Evolutionary conservation across 2,888 invertebrate species (phyloP).

Genomic region (Brachynemurus nebulosus): DNA sequence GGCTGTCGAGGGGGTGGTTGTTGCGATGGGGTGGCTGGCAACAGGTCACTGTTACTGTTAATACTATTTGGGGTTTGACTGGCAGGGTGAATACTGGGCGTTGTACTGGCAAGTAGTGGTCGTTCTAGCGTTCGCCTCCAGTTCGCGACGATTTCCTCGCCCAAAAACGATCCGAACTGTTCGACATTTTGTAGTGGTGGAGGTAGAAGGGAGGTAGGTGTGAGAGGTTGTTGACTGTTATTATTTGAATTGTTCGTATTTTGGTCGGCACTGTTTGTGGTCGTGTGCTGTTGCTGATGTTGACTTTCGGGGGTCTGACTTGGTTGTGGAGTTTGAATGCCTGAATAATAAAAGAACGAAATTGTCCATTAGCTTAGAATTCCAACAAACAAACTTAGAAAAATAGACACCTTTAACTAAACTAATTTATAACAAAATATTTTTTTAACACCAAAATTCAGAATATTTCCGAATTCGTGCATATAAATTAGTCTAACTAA

Average conservation of each 20-base stretch:
- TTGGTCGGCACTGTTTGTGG: slow-evolving; percentile 3
- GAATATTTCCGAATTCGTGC: no score
- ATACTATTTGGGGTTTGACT: neutral
- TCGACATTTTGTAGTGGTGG: slow-evolving; percentile 51
- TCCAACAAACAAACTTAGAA: no score
- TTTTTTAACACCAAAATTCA: no score
- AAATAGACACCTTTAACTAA: no score
- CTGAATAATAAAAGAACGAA: slow-evolving; percentile 4
- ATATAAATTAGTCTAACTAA: no score
- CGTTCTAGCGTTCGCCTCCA: slow-evolving; percentile 59
- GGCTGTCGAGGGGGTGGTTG: slow-evolving; percentile 9
- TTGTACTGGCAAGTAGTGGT: slow-evolving; percentile 26
- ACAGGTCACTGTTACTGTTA: neutral
- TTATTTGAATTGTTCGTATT: slow-evolving; percentile 5
- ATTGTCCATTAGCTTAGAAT: no score
- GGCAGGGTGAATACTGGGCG: no score
- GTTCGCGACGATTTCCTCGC: slow-evolving; percentile 70
- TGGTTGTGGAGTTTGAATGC: slow-evolving; percentile 27
- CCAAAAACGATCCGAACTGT: slow-evolving; percentile 58
- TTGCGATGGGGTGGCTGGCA: slow-evolving; percentile 8
- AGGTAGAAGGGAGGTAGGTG: slow-evolving; percentile 30
- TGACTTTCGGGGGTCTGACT: slow-evolving; percentile 26
- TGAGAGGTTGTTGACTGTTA: slow-evolving; percentile 12
- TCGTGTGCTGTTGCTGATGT: slow-evolving; percentile 14
- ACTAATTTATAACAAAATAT: no score